Evolutionary conservation across 1,140 invertebrate species (phyloP), one percentile per base, ranked within the genome.

Genomic region (Halyomorpha halys): DNA sequence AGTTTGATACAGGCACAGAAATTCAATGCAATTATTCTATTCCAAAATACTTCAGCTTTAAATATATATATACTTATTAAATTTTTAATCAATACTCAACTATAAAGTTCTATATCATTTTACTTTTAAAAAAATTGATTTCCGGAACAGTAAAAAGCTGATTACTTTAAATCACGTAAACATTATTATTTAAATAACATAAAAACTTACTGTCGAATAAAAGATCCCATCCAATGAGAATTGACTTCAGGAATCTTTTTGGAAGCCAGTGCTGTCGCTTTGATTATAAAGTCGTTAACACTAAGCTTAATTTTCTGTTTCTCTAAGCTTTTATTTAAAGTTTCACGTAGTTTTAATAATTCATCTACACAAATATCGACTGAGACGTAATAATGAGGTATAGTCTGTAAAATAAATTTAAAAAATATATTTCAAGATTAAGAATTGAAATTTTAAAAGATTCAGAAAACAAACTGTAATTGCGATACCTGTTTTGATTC

Each of bases 211-310:
- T 97, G 88, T 79, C 96, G 84, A 72, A 99, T 97, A 70, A 88
- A 86, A n/a, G 86, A 82, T 63, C 92, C 94, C 81, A 94, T 83
- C 94, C 97, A 99, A 19, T 92, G 84, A 16, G 91, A 94, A 74
- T 99, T 99, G 2, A 86, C 91, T 72, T 96, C 90, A 1, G 97
- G 97, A 60, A 99, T 90, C 75, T 90, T 89, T 72, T 86, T 85
- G 75, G 89, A 94, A 11, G 97, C 91, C 62, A 93, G 78, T 3
- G 95, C 94, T 18, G 91, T 84, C 1, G 92, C 96, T 76, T 99
- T 99, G 51, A 99, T 91, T 56, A 99, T 87, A 70, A 99, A 97
- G 75, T 99, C 97, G 74, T 98, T 99, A 0, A 98, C 83, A 23
- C 94, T 97, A 15, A 99, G 71, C 76, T 96, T 93, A 16, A 84